Conservation (phyloP, 2,797 vertebrate species). For the Platyrinchus mystaceus region DNA sequence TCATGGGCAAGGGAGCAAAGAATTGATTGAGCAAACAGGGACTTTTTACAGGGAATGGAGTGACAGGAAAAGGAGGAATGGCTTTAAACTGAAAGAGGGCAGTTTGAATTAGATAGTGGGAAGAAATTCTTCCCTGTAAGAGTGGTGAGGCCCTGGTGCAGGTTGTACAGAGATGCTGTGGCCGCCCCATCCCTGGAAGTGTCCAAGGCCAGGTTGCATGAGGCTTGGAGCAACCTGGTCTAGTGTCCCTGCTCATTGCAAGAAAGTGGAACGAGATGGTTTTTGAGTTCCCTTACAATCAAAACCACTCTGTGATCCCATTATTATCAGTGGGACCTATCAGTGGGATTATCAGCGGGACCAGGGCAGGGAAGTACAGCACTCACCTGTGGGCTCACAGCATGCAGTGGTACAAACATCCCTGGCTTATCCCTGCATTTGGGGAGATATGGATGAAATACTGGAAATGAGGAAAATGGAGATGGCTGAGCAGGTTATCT, state of each 20-base stretch:
- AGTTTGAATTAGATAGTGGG: background rate
- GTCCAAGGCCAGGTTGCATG: background rate
- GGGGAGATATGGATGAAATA: background rate
- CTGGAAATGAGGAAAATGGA: background rate
- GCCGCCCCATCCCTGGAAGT: background rate
- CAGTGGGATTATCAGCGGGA: background rate
- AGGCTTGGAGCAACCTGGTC: background rate
- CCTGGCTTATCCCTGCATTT: fast-evolving
- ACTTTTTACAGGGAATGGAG: background rate
- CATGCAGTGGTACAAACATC: background rate
- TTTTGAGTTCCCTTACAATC: background rate
- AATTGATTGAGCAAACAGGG: conserved; percentile 1
- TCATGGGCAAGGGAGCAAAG: conserved; percentile 16
- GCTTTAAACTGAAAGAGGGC: background rate
- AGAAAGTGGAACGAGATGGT: background rate
- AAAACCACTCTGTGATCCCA: background rate
- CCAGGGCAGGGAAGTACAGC: background rate
- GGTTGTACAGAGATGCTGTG: background rate
- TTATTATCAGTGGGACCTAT: background rate
- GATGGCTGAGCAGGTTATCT: too few relatives aligned
- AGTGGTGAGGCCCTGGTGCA: background rate
- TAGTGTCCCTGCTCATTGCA: background rate
- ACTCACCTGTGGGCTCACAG: background rate
- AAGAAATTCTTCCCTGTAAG: background rate
- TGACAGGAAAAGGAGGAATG: background rate